Evolutionary conservation across 2,113 vertebrate genomes (phyloP).

Genomic region (Anser cygnoides): DNA sequence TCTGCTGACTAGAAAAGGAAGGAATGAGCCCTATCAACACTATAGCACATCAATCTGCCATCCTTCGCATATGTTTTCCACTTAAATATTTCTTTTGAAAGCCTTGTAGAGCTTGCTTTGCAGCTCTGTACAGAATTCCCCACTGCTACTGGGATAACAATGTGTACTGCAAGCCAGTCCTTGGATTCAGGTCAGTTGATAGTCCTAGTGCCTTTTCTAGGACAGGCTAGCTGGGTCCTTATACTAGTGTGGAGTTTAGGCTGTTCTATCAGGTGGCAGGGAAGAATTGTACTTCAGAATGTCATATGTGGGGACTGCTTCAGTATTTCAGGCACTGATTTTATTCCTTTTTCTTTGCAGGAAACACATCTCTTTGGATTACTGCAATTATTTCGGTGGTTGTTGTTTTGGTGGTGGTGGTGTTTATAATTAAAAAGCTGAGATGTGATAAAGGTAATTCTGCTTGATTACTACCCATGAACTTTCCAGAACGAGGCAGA

Average conservation of each 20-base stretch:
- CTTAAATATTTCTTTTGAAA: neutral
- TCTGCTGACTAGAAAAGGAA: neutral
- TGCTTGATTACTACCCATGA: neutral
- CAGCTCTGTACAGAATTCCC: neutral
- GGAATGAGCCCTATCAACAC: fast-evolving
- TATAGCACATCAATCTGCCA: neutral
- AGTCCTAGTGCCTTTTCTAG: neutral
- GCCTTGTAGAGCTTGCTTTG: neutral
- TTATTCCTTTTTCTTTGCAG: neutral
- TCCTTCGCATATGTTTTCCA: neutral
- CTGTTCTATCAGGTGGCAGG: neutral
- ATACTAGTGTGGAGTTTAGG: neutral
- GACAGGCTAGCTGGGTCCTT: neutral
- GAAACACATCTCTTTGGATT: neutral
- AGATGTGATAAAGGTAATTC: conserved; percentile 18
- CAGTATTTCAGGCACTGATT: neutral
- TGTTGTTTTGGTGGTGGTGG: neutral
- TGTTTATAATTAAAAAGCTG: neutral
- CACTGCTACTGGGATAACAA: neutral
- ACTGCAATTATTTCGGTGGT: fast-evolving
- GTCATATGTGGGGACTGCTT: neutral
- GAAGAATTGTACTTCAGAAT: neutral
- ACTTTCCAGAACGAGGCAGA: neutral
- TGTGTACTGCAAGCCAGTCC: neutral
- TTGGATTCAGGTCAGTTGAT: neutral